Conservation (phyloP, 2,888 invertebrate genomes). For the Sphinx pinastri region DNA sequence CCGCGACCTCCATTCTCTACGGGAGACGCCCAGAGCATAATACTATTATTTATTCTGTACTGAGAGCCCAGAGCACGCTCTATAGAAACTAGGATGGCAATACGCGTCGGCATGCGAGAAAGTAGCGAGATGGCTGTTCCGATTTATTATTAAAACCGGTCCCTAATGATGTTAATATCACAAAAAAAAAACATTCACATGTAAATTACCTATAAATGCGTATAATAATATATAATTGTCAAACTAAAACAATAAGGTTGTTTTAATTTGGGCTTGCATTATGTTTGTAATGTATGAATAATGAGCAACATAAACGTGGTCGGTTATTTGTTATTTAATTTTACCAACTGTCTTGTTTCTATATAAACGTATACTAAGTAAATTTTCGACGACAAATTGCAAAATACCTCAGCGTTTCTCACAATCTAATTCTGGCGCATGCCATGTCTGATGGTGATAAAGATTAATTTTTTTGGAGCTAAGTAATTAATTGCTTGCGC, state of each 20-base stretch:
- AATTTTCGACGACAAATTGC: too few species aligned
- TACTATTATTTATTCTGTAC: background rate
- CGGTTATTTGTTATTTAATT: too few species aligned
- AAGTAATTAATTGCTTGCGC: too few species aligned
- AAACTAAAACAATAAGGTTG: background rate
- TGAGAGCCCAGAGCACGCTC: background rate
- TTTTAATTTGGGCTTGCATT: background rate
- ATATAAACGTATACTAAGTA: too few species aligned
- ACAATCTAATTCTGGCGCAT: too few species aligned
- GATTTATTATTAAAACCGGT: slow-evolving; percentile 13
- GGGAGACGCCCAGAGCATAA: background rate
- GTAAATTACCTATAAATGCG: background rate
- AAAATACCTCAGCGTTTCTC: too few species aligned
- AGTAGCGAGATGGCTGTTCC: slow-evolving; percentile 7
- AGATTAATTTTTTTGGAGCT: too few species aligned
- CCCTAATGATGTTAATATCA: background rate
- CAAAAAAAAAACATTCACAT: background rate
- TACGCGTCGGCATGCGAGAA: slow-evolving; percentile 17
- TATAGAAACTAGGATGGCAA: slow-evolving; percentile 17
- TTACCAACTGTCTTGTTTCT: too few species aligned
- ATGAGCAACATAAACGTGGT: too few species aligned
- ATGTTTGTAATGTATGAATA: too few species aligned
- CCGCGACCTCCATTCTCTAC: too few species aligned
- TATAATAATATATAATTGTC: background rate
- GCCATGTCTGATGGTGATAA: too few species aligned